Evolutionary conservation across 2,888 invertebrate genomes (phyloP), one percentile per base, ranked within the genome.

Genomic region (Melanotus villosus): DNA sequence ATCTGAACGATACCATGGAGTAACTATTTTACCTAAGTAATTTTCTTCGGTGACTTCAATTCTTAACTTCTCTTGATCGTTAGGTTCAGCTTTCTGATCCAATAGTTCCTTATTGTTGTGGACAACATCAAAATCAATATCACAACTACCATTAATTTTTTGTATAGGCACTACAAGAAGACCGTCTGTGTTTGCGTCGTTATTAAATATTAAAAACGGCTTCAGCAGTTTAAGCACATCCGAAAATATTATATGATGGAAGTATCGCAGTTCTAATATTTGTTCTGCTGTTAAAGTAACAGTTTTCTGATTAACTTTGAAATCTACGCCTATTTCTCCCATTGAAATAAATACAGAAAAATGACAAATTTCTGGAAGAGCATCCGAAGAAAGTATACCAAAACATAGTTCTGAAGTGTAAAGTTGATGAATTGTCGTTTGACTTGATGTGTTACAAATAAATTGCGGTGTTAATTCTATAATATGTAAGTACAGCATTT

Each of bases 1-100:
- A 0, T 87, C 82, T 9, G 84, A 84, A 75, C 92, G 86, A 82
- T 98, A 98, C 90, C 94, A 96, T 0, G 98, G 97, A 68, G 91
- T 90, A 0, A 99, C 93, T 0, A 99, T 90, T 43, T 90, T 89
- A 75, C 92, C 87, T 23, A 90, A 85, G 81, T 92, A 96, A 16
- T 88, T 88, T 34, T 90, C 88, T 7, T 86, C 83, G 0, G 85
- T 85, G 7, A 93, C 90, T 0, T 80, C 70, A 52, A 90, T 81
- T 0, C 83, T 80, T 21, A 81, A 79, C 47, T 89, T 86, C 74
- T 90, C 89, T 65, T 86, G 84, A 43, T 84, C 80, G 0, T 86
- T 81, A 0, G 88, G 87, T 14, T 83, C 80, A 0, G 77, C 75
- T 0, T 86, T 76, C 1, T 84, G 82, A 5, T 83, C 83, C 26